Conservation (phyloP, 1,140 invertebrate species). For the Nomia melanderi region DNA sequence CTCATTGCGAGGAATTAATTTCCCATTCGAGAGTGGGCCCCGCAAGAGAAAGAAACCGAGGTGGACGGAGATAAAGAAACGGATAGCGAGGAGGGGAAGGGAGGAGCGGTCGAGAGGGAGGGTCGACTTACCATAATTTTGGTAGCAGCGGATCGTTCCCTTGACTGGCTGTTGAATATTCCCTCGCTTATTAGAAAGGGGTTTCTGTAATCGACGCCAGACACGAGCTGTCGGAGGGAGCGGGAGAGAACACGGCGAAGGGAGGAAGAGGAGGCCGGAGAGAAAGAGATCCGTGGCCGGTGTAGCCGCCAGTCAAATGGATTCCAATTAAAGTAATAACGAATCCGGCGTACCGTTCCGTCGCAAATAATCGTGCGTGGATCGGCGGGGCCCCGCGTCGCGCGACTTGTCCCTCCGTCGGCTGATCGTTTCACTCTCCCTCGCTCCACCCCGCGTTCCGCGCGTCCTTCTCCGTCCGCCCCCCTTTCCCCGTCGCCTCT, state of each 20-base stretch:
- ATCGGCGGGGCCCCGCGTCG: slow-evolving; percentile 12
- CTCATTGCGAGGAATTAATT: slow-evolving; percentile 59
- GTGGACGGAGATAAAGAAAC: background rate
- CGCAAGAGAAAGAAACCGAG: too few relatives aligned
- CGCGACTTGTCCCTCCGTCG: slow-evolving; percentile 18
- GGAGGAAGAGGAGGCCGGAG: too few relatives aligned
- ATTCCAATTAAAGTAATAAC: slow-evolving; percentile 55
- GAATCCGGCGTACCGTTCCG: slow-evolving; percentile 41
- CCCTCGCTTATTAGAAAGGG: slow-evolving; percentile 61
- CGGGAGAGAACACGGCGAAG: slow-evolving; percentile 26
- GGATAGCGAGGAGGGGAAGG: background rate
- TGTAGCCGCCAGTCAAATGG: slow-evolving; percentile 53
- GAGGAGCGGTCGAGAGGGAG: background rate
- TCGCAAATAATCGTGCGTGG: slow-evolving; percentile 42
- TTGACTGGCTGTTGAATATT: slow-evolving; percentile 62
- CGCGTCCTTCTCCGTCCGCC: too few relatives aligned
- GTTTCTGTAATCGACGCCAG: slow-evolving; percentile 64
- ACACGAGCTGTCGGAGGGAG: too few relatives aligned
- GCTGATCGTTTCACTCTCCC: background rate
- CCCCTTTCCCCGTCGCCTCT: too few relatives aligned
- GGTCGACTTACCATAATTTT: slow-evolving; percentile 66
- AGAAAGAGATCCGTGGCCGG: slow-evolving; percentile 12
- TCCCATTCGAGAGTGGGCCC: slow-evolving; percentile 35
- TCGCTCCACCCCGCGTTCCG: too few relatives aligned
- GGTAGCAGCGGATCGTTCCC: slow-evolving; percentile 56